Percentiles rank a stretch among this genome's conserved stretches.
phyloP scores from a whole-genome alignment of 2,797 vertebrate genomes.

The Arctocebus calabarensis region DNA sequence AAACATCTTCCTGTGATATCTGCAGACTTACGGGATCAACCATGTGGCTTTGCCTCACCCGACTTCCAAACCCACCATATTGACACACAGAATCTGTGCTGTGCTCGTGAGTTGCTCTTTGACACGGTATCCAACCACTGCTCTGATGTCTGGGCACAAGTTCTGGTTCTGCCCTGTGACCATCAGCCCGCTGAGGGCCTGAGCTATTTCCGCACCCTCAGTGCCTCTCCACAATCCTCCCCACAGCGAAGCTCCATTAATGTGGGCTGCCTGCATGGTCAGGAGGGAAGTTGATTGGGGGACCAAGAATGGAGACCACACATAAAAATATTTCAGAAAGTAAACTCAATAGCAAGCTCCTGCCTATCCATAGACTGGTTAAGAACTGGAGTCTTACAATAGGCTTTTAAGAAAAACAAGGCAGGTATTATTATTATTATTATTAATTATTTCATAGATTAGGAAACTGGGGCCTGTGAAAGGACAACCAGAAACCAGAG shows the following conservation, averaged over 20 bases:
- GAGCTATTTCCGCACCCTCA: neutral
- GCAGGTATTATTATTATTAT: neutral
- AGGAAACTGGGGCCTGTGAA: neutral
- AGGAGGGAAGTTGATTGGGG: neutral
- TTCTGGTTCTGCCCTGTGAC: neutral
- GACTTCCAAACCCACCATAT: neutral
- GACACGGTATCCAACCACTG: neutral
- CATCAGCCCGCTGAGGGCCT: neutral
- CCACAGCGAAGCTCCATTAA: neutral
- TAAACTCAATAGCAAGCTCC: neutral
- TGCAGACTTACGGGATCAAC: neutral
- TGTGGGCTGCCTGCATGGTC: neutral
- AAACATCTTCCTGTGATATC: neutral
- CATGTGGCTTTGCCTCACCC: neutral
- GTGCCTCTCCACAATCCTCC: neutral
- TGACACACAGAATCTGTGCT: neutral
- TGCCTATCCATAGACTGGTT: neutral
- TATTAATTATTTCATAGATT: no score
- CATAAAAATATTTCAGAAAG: neutral
- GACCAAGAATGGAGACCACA: neutral
- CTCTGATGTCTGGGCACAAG: neutral
- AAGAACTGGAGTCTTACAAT: neutral
- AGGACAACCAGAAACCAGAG: neutral
- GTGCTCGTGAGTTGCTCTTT: neutral
- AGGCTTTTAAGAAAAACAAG: constrained; percentile 10